Evolutionary conservation across 2,888 invertebrate genomes (phyloP), one percentile per base, ranked within the genome.

Genomic region (Leucophora obtusa): DNA sequence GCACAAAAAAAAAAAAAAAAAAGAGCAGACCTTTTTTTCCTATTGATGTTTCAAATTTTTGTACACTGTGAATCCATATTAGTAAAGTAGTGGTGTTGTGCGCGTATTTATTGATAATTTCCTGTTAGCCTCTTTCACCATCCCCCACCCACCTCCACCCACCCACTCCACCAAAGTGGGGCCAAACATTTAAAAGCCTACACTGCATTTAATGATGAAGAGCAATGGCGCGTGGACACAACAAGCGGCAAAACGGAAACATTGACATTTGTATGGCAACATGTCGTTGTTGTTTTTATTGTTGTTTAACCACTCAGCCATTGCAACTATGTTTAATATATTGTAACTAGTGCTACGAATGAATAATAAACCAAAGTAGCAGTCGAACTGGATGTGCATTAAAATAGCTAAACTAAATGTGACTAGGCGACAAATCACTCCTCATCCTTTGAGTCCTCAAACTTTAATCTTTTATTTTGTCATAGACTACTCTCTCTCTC

Each of bases 71-170:
- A 47, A 47, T n/a, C 5, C n/a, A 47, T 10, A 47, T 47, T 47
- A 47, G 43, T 47, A 47, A 47, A 47, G n/a, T 58, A 68, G 74
- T 82, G 84, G 74, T 82, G 84, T 82, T 84, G 82, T 84, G 84
- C 87, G 86, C 85, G 86, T 86, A 87, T 88, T 87, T 87, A 87
- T 87, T 87, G 87, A 88, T 87, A 88, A 87, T 88, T 87, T 87
- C 87, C 87, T 65, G 59, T 77, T 65, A 33, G 76, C 35, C 68
- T 53, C 53, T 60, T 43, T 21, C 1, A 66, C 7, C 28, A 28
- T 28, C 38, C 63, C 54, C 54, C 56, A 33, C n/a, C 2, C 71
- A 2, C 14, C 2, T 66, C 7, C 11, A 33, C 35, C 18, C 11
- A n/a, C n/a, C n/a, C n/a, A n/a, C 18, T 15, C 28, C 56, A 4